Evolutionary conservation across 30 jellyfish, hydroid and myxozoan genomes (phyloP).

Genomic region (Morbakka virulenta): DNA sequence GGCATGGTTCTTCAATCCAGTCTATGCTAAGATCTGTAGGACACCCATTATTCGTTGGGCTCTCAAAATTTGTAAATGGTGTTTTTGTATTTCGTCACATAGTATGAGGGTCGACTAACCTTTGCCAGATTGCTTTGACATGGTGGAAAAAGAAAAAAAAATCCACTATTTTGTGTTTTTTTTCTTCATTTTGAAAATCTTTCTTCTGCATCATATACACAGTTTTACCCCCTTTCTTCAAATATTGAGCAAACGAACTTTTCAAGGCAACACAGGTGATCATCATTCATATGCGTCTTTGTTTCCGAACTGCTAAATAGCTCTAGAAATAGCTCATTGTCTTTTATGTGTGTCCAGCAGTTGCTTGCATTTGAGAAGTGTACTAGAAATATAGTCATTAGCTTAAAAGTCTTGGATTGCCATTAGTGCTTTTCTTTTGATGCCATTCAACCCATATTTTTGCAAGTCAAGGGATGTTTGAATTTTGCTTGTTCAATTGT

Average conservation of each 20-base stretch:
- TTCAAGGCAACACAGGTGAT: slow-evolving; percentile 25
- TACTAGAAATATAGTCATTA: slow-evolving; percentile 49
- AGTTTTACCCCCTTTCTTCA: slow-evolving; percentile 1
- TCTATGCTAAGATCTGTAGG: slow-evolving; percentile 36
- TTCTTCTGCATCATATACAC: slow-evolving; percentile 38
- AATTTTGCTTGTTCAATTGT: slow-evolving; percentile 35
- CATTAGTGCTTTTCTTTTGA: slow-evolving; percentile 27
- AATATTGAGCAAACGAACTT: slow-evolving; percentile 1
- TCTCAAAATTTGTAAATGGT: slow-evolving; percentile 31
- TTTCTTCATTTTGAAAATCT: slow-evolving; percentile 35
- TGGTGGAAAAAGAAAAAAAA: slow-evolving; percentile 45
- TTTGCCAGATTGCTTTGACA: slow-evolving; percentile 46
- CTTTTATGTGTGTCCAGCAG: slow-evolving; percentile 47
- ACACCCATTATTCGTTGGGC: slow-evolving; percentile 48
- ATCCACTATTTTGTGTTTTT: slow-evolving; percentile 14
- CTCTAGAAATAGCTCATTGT: slow-evolving; percentile 22
- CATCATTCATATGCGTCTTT: slow-evolving; percentile 7
- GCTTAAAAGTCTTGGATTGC: slow-evolving; percentile 38
- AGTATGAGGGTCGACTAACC: slow-evolving; percentile 33
- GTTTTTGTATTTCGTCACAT: slow-evolving; percentile 26
- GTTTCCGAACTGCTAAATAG: slow-evolving; percentile 37
- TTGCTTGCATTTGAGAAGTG: slow-evolving; percentile 58
- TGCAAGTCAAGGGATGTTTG: slow-evolving; percentile 5
- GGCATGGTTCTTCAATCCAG: slow-evolving; percentile 27
- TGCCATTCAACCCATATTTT: slow-evolving; percentile 5